Conservation (phyloP, 2,888 invertebrate genomes). For the Lithophane ornitopus region DNA sequence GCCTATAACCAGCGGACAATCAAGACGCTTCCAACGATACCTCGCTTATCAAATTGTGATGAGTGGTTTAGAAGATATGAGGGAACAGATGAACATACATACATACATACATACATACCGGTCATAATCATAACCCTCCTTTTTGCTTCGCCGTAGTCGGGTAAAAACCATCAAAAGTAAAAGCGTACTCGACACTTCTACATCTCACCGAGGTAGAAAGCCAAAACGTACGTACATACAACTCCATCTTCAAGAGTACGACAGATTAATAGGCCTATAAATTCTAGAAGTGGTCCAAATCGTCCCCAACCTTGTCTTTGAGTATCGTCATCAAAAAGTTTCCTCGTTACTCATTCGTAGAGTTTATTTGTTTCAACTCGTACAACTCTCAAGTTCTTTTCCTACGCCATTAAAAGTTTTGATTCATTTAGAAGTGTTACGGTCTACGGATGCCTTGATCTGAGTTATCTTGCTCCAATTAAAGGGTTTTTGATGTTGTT, state of each 20-base stretch:
- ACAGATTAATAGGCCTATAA: conserved; percentile 65
- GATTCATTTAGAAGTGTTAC: conserved; percentile 75
- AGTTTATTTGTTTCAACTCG: conserved; percentile 75
- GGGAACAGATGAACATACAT: too few species aligned
- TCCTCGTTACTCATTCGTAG: conserved; percentile 68
- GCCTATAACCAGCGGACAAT: too few species aligned
- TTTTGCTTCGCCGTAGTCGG: too few species aligned
- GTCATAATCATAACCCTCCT: too few species aligned
- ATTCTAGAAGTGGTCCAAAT: conserved; percentile 62
- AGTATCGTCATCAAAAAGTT: conserved; percentile 69
- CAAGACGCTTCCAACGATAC: too few species aligned
- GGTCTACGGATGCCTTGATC: conserved; percentile 58
- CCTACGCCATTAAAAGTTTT: conserved; percentile 78
- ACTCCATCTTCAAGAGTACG: conserved; percentile 16
- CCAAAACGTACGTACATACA: conserved; percentile 12
- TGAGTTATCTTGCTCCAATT: conserved; percentile 67
- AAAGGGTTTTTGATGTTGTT: conserved; percentile 62
- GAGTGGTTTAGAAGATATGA: too few species aligned
- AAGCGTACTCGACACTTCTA: conserved; percentile 2
- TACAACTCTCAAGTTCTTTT: conserved; percentile 67
- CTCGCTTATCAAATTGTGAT: too few species aligned
- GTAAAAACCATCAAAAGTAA: conserved; percentile 24
- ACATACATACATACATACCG: too few species aligned
- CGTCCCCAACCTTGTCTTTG: conserved; percentile 57
- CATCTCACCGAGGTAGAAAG: conserved; percentile 4